Base-by-base conservation (phyloP, 2,888 invertebrate genomes). In the Hirtodrosophila duncani region DNA sequence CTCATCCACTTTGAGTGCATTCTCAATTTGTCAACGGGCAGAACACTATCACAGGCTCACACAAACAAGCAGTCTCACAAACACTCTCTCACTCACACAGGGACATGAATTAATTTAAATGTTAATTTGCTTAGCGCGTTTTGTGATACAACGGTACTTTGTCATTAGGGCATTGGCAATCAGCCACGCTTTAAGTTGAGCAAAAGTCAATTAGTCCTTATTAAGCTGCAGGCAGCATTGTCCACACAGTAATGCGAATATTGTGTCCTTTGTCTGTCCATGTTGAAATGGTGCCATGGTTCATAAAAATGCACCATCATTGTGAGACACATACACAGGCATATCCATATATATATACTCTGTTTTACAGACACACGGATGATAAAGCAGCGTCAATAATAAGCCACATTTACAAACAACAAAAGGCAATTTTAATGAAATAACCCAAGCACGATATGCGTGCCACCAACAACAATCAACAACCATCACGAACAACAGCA, bases 371-470 rank as follows among this genome's bases (percentile, higher is more conserved):
- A 36, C 21, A 14, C n/a, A 18, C 13, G 21, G 18, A 41, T 41
- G 64, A 71, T 68, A 75, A 52, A 71, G 75, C 66, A 63, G 67
- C 61, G 80, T 71, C 77, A 77, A 77, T 77, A 77, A 77, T 80
- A 67, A 77, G 75, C 67, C 80, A 80, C 75, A 77, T 80, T 77
- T 72, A 72, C 75, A 80, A 80, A 80, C 75, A 77, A 80, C 75
- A 80, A 80, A 77, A 77, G 75, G 72, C 78, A 58, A 80, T 77
- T 80, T 77, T 77, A 80, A 77, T 80, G 80, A 77, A 77, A 77
- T 77, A 80, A 77, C 69, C 69, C n/a, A n/a, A n/a, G n/a, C n/a
- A n/a, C n/a, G n/a, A 72, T 72, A 78, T 64, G 74, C 61, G 74
- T 79, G 79, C 64, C 62, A 51, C 42, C 4, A 20, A 20, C 4